phyloP scores from a whole-genome alignment of 2,888 invertebrate genomes.

The Dione juno region DNA sequence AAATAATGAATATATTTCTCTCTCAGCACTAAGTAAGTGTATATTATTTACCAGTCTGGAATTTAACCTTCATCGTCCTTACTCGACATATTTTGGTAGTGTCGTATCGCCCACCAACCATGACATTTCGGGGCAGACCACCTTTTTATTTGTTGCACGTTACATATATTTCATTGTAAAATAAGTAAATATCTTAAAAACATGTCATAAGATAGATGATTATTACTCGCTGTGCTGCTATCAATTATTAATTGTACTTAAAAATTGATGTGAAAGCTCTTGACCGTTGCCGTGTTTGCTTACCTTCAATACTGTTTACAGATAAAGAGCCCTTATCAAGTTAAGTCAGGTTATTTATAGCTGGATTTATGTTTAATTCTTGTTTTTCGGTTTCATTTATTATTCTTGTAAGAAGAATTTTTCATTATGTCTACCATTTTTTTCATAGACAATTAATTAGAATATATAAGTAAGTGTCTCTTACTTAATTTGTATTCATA shows the following conservation, averaged over 20 bases:
- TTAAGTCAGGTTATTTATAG: slow-evolving; percentile 19
- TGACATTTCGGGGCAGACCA: slow-evolving; percentile 61
- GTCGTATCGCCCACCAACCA: slow-evolving; percentile 59
- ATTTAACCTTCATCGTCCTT: slow-evolving; percentile 74
- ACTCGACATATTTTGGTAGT: slow-evolving; percentile 66
- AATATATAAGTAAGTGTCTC: too few species aligned
- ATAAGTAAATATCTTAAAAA: slow-evolving; percentile 16
- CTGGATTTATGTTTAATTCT: background rate
- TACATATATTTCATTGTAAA: slow-evolving; percentile 28
- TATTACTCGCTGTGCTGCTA: slow-evolving; percentile 2
- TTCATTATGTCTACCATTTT: too few species aligned
- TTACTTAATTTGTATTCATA: too few species aligned
- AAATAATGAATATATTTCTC: background rate
- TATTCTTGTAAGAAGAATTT: too few species aligned
- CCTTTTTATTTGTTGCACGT: slow-evolving; percentile 49
- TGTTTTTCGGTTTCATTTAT: background rate
- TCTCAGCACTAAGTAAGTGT: background rate
- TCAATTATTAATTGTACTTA: slow-evolving; percentile 27
- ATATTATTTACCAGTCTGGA: slow-evolving; percentile 48
- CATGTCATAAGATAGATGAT: slow-evolving; percentile 29
- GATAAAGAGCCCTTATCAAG: slow-evolving; percentile 9
- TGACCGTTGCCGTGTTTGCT: slow-evolving; percentile 10
- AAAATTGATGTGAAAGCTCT: slow-evolving; percentile 27
- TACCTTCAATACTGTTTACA: slow-evolving; percentile 16
- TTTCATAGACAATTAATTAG: too few species aligned